Conservation (phyloP, 2,113 vertebrate genomes). For the Protobothrops flavoviridis region DNA sequence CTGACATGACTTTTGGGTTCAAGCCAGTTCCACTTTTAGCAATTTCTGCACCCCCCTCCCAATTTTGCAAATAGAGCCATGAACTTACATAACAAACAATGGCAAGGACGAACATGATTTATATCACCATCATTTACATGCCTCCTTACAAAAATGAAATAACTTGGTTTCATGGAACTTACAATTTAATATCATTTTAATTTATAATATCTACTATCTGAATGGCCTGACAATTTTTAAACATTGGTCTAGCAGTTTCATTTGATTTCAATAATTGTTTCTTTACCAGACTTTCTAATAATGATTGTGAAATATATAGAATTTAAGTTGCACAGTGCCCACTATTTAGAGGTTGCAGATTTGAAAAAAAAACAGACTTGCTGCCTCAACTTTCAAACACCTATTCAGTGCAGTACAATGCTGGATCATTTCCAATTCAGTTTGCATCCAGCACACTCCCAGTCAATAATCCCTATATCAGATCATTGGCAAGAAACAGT, state of each 20-base stretch:
- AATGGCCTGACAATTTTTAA: background rate
- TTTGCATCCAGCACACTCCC: background rate
- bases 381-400: background rate
- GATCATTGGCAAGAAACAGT: background rate
- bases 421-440: background rate
- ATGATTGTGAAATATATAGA: background rate
- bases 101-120: background rate
- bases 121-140: background rate
- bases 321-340: background rate
- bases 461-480: background rate
- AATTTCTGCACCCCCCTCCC: background rate
- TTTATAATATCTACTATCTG: background rate
- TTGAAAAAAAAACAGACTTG: background rate
- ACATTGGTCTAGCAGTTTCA: background rate
- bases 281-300: background rate
- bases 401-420: background rate
- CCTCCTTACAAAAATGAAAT: background rate
- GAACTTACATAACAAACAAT: background rate
- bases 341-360: background rate
- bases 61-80: conserved; percentile 30
- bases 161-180: background rate
- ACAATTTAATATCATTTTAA: background rate
- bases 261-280: background rate
- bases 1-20: conserved; percentile 14
- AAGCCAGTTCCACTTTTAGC: background rate